These are phyloP conservation scores for Myzus persicae DNA, from an alignment of 1,140 invertebrate genomes.

Conservation along the genomic window DNA sequence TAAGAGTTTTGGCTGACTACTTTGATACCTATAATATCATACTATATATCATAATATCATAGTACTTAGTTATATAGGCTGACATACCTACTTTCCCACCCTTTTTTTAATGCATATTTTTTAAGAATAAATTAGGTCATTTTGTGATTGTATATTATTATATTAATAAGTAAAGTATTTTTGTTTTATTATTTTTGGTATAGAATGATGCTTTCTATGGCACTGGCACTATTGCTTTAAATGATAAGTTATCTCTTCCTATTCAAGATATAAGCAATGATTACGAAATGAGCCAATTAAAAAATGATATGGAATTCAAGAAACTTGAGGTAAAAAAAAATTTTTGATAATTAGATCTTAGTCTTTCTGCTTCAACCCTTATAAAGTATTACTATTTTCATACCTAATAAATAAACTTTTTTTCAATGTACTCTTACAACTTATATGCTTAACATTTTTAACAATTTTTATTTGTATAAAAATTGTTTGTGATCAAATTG, in stretches of 20 bases:
- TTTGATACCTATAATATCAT: no score
- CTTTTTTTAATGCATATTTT: not conserved
- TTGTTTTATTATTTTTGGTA: not conserved
- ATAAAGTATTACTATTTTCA: not conserved
- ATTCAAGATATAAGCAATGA: slow-evolving; percentile 30
- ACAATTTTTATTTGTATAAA: not conserved
- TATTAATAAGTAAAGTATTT: not conserved
- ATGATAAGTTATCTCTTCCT: slow-evolving; percentile 36
- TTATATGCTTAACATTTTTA: no score
- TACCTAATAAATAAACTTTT: no score
- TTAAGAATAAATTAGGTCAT: not conserved
- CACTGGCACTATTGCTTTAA: slow-evolving; percentile 16
- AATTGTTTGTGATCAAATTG: no score
- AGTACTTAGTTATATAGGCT: no score
- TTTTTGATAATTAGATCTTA: not conserved
- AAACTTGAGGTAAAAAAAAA: slow-evolving; percentile 35
- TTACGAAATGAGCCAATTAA: not conserved
- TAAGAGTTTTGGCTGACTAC: no score
- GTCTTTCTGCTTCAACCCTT: no score
- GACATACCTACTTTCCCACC: no score
- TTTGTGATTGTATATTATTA: not conserved
- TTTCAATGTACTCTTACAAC: no score
- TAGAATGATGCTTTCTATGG: slow-evolving; percentile 42
- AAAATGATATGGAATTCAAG: slow-evolving; percentile 2
- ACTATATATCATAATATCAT: no score